Percentiles rank a stretch among this genome's conserved stretches.
Evolutionary conservation across 2,113 vertebrate genomes (phyloP).

Genomic region (Phrynosoma blainvillii): DNA sequence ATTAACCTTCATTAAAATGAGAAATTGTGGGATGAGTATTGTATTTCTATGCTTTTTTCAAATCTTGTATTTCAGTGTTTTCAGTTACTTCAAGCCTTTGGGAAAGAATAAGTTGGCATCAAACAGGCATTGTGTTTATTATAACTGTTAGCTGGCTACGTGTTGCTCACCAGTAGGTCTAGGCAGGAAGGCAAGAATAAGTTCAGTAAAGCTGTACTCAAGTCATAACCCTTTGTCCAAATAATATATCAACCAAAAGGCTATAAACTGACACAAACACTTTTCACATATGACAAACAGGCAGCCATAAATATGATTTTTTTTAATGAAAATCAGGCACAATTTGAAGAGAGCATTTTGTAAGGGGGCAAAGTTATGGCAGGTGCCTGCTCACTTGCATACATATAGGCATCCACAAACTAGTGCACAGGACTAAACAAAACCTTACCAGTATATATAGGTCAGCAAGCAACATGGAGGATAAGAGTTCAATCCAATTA

Average conservation of each 20-base stretch:
- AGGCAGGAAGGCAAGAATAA: not conserved
- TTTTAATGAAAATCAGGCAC: not conserved
- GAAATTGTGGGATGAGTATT: not conserved
- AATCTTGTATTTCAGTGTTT: not conserved
- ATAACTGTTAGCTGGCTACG: not conserved
- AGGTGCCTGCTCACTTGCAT: not conserved
- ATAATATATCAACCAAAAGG: not conserved
- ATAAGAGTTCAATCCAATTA: conserved; percentile 9
- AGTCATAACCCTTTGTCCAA: not conserved
- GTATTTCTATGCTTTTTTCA: not conserved
- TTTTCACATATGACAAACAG: not conserved
- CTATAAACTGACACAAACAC: not conserved
- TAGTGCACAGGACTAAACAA: not conserved
- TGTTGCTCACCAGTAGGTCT: not conserved
- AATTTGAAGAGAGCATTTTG: not conserved
- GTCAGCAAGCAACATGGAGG: conserved; percentile 2
- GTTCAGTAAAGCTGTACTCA: not conserved
- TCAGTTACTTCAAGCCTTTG: not conserved
- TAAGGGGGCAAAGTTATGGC: not conserved
- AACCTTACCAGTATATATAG: not conserved
- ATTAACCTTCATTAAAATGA: no score
- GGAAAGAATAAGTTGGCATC: not conserved
- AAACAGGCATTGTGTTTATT: not conserved
- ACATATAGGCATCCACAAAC: not conserved
- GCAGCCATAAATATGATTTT: not conserved